A percentile compares a stretch with the other conserved stretches of the same genome.
Conservation (phyloP, 2,888 invertebrate species). For the Physocephala rufipes region DNA sequence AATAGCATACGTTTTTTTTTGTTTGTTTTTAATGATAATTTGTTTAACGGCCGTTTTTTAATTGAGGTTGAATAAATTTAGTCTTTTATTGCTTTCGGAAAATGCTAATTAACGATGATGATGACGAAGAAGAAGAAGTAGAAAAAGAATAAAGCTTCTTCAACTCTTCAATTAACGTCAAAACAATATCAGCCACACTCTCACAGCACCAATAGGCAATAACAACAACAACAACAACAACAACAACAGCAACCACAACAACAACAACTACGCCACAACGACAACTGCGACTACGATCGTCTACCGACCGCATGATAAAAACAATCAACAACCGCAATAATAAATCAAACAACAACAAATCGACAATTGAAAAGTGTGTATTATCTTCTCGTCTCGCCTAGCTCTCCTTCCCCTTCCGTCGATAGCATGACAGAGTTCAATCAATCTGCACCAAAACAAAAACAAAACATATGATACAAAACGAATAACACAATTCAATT, state of each 20-base stretch:
- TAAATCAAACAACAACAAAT: not conserved
- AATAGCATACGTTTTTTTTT: too few species aligned
- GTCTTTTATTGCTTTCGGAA: not conserved
- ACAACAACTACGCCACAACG: not conserved
- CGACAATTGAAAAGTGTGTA: not conserved
- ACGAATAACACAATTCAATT: slow-evolving; percentile 46
- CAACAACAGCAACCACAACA: not conserved
- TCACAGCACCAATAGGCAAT: too few species aligned
- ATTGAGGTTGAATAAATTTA: not conserved
- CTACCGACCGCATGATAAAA: too few species aligned
- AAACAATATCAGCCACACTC: slow-evolving; percentile 3
- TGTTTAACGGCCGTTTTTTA: not conserved
- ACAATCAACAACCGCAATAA: too few species aligned
- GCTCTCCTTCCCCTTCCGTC: too few species aligned
- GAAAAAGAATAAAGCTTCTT: not conserved
- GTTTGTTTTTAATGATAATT: too few species aligned
- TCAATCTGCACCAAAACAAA: slow-evolving; percentile 26
- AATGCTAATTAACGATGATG: slow-evolving; percentile 10
- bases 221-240: too few species aligned
- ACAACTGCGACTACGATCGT: too few species aligned
- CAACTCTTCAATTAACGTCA: slow-evolving; percentile 6
- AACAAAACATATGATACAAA: slow-evolving; percentile 33
- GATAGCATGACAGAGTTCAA: slow-evolving; percentile 36
- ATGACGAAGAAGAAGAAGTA: too few species aligned
- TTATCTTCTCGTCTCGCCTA: too few species aligned